These are phyloP conservation scores for Lutraria lutraria DNA, from an alignment of 2,888 invertebrate genomes.

Conservation along the genomic window DNA sequence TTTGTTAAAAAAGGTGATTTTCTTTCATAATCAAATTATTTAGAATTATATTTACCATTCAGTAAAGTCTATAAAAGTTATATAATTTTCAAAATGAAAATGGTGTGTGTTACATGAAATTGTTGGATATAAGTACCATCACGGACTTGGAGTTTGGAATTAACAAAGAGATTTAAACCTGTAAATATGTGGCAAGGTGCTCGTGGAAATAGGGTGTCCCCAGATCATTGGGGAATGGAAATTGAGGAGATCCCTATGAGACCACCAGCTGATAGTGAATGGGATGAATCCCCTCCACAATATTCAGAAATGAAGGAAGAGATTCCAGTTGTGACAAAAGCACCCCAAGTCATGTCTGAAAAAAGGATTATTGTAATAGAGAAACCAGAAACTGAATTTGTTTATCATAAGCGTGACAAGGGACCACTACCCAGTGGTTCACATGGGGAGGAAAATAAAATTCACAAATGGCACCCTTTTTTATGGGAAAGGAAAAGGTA, in stretches of 20 bases:
- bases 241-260: conserved; percentile 38
- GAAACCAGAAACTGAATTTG: conserved; percentile 40
- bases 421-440: background rate
- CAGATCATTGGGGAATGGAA: conserved; percentile 55
- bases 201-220: conserved; percentile 51
- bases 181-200: conserved; percentile 52
- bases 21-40: background rate
- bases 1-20: no score
- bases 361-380: background rate
- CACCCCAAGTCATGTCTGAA: conserved; percentile 7
- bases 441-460: background rate
- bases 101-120: no score
- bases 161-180: background rate
- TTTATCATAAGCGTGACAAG: conserved; percentile 29
- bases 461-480: conserved; percentile 64
- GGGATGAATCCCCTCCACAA: conserved; percentile 33
- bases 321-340: background rate
- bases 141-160: no score
- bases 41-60: background rate
- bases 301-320: background rate
- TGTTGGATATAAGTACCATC: no score
- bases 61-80: no score
- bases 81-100: no score
- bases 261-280: conserved; percentile 25
- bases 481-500: conserved; percentile 67